These are phyloP conservation scores for Hoplostethus mediterraneus DNA, from an alignment of 2,797 vertebrate species.

Conservation along the genomic window DNA sequence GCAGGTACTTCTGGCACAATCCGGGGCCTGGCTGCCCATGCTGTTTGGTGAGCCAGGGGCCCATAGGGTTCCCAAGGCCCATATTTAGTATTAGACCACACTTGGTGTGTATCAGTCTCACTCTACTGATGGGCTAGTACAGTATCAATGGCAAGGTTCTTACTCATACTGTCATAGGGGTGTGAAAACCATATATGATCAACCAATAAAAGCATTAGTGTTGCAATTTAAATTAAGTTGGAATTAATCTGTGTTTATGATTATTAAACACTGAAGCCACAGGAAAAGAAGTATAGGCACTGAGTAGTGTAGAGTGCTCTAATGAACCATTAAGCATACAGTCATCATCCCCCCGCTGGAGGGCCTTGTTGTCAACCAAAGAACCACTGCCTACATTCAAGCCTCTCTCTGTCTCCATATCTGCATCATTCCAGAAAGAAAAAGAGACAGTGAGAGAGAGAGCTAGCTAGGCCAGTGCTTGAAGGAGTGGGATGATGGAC, in stretches of 20 bases:
- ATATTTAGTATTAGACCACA: constrained; percentile 34
- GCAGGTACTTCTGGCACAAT: constrained; percentile 66
- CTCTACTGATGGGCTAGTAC: too few relatives aligned
- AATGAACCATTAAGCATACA: constrained; percentile 45
- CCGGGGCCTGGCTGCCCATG: constrained; percentile 26
- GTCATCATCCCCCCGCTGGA: constrained; percentile 36
- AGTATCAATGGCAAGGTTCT: neutral
- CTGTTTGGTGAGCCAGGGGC: constrained; percentile 36
- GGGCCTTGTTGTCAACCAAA: constrained; percentile 22
- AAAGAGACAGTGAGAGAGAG: constrained; percentile 18
- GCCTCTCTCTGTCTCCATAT: constrained; percentile 18
- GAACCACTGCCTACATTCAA: constrained; percentile 57
- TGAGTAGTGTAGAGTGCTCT: constrained; percentile 32
- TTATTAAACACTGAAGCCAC: constrained; percentile 27
- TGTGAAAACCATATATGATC: neutral
- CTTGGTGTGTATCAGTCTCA: neutral
- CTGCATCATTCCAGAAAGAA: constrained; percentile 39
- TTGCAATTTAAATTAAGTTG: neutral
- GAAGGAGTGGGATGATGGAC: constrained; percentile 28
- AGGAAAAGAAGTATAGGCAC: constrained; percentile 23
- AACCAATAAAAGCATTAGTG: neutral
- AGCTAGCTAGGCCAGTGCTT: constrained; percentile 29
- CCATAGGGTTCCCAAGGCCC: constrained; percentile 29
- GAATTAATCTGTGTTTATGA: neutral
- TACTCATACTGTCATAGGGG: neutral